Evolutionary conservation across 2,888 invertebrate genomes (phyloP).

Genomic region (Holacanthella duospinosa): DNA sequence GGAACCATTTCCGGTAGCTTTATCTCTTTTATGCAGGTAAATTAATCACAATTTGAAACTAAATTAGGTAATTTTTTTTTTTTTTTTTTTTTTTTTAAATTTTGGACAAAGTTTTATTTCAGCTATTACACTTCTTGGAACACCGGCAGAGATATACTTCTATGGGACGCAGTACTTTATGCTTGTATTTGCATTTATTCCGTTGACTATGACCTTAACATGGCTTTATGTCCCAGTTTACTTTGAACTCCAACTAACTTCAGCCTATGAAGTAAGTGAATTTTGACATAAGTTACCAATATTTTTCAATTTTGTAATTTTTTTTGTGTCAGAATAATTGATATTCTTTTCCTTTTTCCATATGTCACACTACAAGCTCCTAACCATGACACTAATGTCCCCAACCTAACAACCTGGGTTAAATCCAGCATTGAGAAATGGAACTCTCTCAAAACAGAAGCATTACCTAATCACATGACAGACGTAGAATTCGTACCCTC

Average conservation of each 20-base stretch:
- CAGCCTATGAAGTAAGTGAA: background rate
- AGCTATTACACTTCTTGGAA: background rate
- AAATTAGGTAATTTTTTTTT: background rate
- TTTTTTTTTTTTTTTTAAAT: no score
- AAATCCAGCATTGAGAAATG: no score
- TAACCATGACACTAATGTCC: no score
- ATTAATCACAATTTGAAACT: background rate
- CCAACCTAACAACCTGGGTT: no score
- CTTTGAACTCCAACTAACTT: background rate
- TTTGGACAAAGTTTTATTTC: background rate
- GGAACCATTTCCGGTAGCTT: conserved; percentile 16
- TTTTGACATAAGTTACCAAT: no score
- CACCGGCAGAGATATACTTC: conserved; percentile 4
- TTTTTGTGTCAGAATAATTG: no score
- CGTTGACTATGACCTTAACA: background rate
- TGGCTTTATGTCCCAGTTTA: background rate
- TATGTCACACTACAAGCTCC: no score
- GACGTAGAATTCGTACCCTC: no score
- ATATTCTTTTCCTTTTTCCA: no score
- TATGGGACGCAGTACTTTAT: background rate
- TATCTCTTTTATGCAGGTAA: background rate
- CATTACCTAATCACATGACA: no score
- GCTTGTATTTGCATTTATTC: background rate
- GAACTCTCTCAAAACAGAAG: no score
- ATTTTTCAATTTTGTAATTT: no score